A percentile compares a stretch with the other conserved stretches of the same genome.
Conservation (phyloP, 2,113 vertebrate species). For the Telmatochromis sp. region DNA sequence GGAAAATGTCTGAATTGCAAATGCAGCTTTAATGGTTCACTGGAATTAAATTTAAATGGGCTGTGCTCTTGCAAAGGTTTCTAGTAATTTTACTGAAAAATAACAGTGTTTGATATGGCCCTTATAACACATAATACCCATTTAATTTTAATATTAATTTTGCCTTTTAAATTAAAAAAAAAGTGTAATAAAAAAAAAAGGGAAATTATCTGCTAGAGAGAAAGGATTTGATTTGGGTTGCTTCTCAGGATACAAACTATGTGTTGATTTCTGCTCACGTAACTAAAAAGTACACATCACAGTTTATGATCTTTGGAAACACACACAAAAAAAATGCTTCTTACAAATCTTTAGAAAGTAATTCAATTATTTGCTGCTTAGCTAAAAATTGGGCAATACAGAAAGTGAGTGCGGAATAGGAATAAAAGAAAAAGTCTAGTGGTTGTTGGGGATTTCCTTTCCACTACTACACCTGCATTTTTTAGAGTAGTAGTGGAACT, state of each 20-base stretch:
- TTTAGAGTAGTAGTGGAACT: neutral
- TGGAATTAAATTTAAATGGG: neutral
- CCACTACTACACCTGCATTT: neutral
- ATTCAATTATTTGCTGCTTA: neutral
- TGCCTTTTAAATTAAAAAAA: neutral
- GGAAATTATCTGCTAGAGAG: neutral
- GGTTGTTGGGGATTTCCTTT: neutral
- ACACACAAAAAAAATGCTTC: neutral
- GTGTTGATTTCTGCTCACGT: neutral
- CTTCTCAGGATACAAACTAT: neutral
- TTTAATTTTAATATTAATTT: neutral
- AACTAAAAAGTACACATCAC: neutral
- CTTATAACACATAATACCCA: neutral
- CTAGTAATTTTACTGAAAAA: neutral
- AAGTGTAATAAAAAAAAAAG: neutral
- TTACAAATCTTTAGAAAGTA: neutral
- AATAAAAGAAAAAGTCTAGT: neutral
- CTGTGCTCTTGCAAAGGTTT: neutral
- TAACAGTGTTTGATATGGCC: neutral
- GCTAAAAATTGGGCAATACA: conserved; percentile 7
- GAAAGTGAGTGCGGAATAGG: neutral
- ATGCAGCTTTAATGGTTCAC: neutral
- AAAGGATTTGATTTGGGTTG: neutral
- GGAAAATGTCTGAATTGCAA: neutral
- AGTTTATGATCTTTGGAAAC: neutral